Evolutionary conservation across 1,140 invertebrate genomes (phyloP), one percentile per base, ranked within the genome.

Genomic region (Drosophila novamexicana): DNA sequence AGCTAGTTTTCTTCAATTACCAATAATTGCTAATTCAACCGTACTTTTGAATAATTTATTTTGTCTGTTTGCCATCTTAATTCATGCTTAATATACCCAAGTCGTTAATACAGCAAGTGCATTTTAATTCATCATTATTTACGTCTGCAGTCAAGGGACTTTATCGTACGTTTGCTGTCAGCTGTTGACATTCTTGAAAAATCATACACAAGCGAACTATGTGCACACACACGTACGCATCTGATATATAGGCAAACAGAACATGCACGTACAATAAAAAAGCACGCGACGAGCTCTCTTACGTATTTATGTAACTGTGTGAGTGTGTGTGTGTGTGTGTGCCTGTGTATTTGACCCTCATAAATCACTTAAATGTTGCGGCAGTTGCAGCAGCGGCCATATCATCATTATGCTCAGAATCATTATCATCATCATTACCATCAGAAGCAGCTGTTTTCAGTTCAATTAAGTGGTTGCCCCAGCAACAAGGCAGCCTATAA

Each of bases 331-430:
- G 29, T 56, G 18, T 36, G 37, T 52, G 16, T 32, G 6, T 56
- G 36, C 54, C 12, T 49, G 64, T 56, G 32, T 42, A 47, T 49
- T 37, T 66, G 72, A 72, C 72, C 67, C 63, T 50, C 83, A 88
- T 88, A 88, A 88, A 89, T 88, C 83, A 88, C 54, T 75, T 71
- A 77, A 88, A 83, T 84, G 73, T 77, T 71, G 61, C 61, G 45
- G 44, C 72, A 62, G 58, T 74, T 44, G 49, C 50, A 56, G 47
- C 56, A 49, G 58, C 58, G 42, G 56, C 44, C 22, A 52, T 44
- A 70, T 36, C 45, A 56, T 29, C 61, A 69, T n/a, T 52, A 64
- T 45, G 3, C 34, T 58, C 16, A 63, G 54, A 63, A 58, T 22
- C 29, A 34, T 16, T 22, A 49, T 37, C 37, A 50, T 14, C 52